Percentiles rank a stretch among this genome's conserved stretches.
phyloP scores from a whole-genome alignment of 2,888 invertebrate species.

The Altica lythri region DNA sequence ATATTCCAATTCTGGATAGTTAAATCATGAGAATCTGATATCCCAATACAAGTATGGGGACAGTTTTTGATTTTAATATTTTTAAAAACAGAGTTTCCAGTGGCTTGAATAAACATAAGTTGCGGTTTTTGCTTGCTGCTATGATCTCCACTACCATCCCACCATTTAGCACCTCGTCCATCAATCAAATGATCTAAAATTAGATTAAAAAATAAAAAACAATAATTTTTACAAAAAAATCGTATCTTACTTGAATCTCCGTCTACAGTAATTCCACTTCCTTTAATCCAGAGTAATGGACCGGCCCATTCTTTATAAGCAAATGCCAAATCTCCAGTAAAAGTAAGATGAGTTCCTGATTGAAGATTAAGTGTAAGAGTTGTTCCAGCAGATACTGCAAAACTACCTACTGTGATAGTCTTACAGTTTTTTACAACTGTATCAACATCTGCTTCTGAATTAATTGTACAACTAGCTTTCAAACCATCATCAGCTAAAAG shows the following conservation, averaged over 20 bases:
- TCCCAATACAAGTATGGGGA: constrained; percentile 20
- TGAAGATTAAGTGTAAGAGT: constrained; percentile 30
- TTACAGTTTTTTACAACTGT: constrained; percentile 29
- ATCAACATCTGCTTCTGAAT: constrained; percentile 7
- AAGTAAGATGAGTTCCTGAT: constrained; percentile 27
- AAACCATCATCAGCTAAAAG: constrained; percentile 4
- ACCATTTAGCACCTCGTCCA: constrained; percentile 20
- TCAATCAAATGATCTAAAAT: constrained; percentile 18
- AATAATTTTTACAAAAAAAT: too few species aligned
- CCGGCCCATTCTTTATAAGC: constrained; percentile 32
- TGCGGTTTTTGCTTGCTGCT: constrained; percentile 21
- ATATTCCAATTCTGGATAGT: constrained; percentile 16
- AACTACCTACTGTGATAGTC: constrained; percentile 28
- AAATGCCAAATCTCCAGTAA: constrained; percentile 30
- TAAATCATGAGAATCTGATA: constrained; percentile 8
- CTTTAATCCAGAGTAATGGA: constrained; percentile 33
- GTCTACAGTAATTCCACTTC: constrained; percentile 28
- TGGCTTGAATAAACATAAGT: constrained; percentile 18
- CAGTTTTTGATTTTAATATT: constrained; percentile 24
- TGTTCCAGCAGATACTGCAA: constrained; percentile 31
- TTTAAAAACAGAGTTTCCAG: constrained; percentile 17
- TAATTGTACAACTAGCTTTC: constrained; percentile 16
- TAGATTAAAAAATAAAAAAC: too few species aligned
- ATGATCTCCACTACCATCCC: constrained; percentile 25
- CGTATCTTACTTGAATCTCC: constrained; percentile 29